Conservation (phyloP, 2,888 invertebrate species). For the Agrotis exclamationis region DNA sequence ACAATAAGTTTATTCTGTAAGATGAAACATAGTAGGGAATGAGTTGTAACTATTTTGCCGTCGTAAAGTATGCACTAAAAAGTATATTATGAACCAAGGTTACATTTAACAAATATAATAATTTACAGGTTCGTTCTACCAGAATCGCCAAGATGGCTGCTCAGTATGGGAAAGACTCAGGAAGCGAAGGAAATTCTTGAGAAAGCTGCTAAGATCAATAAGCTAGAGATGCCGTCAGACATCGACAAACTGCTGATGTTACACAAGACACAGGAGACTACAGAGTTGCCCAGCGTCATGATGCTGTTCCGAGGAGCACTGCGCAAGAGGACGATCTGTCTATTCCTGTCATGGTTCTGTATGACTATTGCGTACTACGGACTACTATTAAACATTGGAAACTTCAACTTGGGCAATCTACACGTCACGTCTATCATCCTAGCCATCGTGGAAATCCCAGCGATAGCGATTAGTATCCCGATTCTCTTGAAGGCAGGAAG, state of each 20-base stretch:
- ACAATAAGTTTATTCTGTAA: constrained; percentile 22
- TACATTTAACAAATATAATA: background rate
- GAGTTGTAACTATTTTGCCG: constrained; percentile 6
- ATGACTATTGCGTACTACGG: constrained; percentile 96
- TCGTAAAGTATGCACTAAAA: constrained; percentile 1
- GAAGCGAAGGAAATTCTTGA: constrained; percentile 93
- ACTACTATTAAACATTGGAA: constrained; percentile 93
- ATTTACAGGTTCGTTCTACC: constrained; percentile 93
- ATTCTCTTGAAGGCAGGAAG: constrained; percentile 94
- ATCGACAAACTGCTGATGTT: constrained; percentile 93
- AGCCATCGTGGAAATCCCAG: constrained; percentile 95
- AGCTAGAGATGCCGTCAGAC: constrained; percentile 92
- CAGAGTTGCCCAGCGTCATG: constrained; percentile 90
- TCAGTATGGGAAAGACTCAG: constrained; percentile 93
- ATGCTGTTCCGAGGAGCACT: constrained; percentile 93
- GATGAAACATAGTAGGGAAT: constrained; percentile 17
- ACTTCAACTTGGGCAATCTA: constrained; percentile 94
- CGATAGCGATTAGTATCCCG: constrained; percentile 94
- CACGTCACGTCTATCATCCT: constrained; percentile 94
- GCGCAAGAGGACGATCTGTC: constrained; percentile 93
- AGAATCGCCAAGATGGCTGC: constrained; percentile 95
- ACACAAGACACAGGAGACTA: constrained; percentile 81
- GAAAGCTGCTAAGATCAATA: constrained; percentile 93
- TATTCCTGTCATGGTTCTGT: constrained; percentile 94
- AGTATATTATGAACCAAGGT: constrained; percentile 1